Percentiles rank a stretch among this genome's conserved stretches.
phyloP scores from a whole-genome alignment of 2,113 vertebrate genomes.

The Myrmophylax atrothorax region DNA sequence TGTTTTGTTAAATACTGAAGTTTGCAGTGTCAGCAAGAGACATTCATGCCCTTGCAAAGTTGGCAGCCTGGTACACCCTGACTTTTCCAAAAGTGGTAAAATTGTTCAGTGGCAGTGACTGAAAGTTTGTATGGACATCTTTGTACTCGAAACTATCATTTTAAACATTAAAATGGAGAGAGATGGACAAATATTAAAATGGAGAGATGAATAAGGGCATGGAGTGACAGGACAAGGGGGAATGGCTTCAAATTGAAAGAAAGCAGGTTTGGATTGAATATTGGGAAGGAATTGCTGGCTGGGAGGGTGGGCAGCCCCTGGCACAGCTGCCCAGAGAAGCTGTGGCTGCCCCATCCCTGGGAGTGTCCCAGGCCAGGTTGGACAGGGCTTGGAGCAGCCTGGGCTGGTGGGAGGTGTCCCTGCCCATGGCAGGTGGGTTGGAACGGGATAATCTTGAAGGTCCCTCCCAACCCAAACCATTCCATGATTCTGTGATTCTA shows the following conservation, averaged over 20 bases:
- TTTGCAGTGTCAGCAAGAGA: background rate
- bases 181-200: background rate
- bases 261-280: background rate
- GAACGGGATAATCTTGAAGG: background rate
- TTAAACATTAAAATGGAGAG: background rate
- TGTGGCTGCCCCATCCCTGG: background rate
- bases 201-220: background rate
- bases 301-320: background rate
- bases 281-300: background rate
- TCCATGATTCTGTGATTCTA: background rate
- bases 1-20: background rate
- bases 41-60: background rate
- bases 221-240: background rate
- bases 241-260: background rate
- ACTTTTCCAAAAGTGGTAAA: background rate
- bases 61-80: background rate
- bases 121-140: background rate
- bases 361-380: background rate
- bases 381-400: background rate
- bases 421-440: background rate
- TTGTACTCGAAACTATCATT: background rate
- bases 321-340: background rate
- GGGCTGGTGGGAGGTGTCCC: background rate
- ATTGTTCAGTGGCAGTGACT: background rate
- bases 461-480: background rate